Percentiles rank a stretch among this genome's conserved stretches.
Evolutionary conservation across 2,797 vertebrate species (phyloP).

Genomic region (Lycodopsis pacificus): DNA sequence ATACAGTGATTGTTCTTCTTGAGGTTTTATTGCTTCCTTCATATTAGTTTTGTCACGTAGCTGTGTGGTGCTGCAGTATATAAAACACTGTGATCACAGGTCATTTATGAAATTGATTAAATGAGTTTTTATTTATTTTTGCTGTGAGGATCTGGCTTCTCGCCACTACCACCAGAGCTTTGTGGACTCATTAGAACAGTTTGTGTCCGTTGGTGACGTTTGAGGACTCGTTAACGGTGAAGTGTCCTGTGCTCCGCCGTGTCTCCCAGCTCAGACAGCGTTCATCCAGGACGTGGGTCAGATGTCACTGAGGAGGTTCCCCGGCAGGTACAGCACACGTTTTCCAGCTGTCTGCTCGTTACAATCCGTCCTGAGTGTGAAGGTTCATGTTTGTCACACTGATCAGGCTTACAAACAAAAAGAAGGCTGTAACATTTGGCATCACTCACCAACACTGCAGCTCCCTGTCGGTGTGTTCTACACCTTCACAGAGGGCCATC

Average conservation of each 20-base stretch:
- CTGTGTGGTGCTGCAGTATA: too few relatives aligned
- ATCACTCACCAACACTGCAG: too few relatives aligned
- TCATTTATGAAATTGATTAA: background rate
- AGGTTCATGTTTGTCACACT: background rate
- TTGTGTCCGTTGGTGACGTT: background rate
- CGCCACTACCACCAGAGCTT: background rate
- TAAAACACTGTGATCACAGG: background rate
- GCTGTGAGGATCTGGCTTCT: background rate
- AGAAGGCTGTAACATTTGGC: too few relatives aligned
- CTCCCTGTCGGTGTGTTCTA: too few relatives aligned
- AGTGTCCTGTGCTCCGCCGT: slow-evolving; percentile 12
- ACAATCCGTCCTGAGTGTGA: background rate
- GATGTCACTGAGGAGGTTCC: slow-evolving; percentile 86
- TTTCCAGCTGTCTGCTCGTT: background rate
- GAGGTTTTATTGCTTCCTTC: background rate
- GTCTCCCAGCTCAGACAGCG: slow-evolving; percentile 89
- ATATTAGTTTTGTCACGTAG: background rate
- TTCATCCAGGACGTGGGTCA: slow-evolving; percentile 95
- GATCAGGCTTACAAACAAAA: background rate
- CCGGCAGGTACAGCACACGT: slow-evolving; percentile 85
- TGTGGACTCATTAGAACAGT: background rate
- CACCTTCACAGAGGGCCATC: too few relatives aligned
- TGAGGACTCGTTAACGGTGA: background rate
- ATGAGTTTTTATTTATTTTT: background rate
- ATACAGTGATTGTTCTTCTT: background rate